Percentiles rank a stretch among this genome's conserved stretches.
These are phyloP conservation scores for Trachelus troglodyta DNA, from an alignment of 2,888 invertebrate genomes.

Conservation along the genomic window DNA sequence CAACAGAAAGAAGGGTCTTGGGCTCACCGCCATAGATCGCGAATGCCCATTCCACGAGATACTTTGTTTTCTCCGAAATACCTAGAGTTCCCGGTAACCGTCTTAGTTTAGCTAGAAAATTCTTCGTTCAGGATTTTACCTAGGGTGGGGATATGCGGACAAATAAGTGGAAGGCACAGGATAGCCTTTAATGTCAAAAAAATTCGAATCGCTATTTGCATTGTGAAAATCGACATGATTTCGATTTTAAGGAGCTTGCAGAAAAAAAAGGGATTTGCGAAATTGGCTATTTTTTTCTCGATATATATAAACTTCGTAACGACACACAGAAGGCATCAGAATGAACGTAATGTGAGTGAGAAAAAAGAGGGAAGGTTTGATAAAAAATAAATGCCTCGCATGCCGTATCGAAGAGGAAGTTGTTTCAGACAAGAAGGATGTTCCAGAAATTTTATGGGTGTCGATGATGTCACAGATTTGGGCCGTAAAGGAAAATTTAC, in stretches of 20 bases:
- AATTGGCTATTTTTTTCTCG: neutral
- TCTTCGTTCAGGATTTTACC: neutral
- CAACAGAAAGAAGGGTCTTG: neutral
- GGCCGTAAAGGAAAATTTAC: constrained; percentile 51
- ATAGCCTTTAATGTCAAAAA: neutral
- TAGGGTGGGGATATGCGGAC: neutral
- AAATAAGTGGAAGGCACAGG: neutral
- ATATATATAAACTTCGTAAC: neutral
- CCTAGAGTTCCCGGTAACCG: neutral
- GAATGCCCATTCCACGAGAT: neutral
- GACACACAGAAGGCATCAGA: neutral
- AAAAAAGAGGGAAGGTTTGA: constrained; percentile 21
- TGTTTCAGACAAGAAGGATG: constrained; percentile 31
- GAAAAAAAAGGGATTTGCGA: neutral
- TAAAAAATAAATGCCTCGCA: constrained; percentile 12
- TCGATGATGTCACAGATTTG: constrained; percentile 53
- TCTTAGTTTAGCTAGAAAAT: neutral
- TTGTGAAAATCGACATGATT: neutral
- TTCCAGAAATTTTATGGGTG: constrained; percentile 44
- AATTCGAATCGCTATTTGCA: neutral
- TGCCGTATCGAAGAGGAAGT: constrained; percentile 27
- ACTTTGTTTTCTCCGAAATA: neutral
- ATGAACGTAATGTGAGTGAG: neutral
- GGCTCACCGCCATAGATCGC: neutral
- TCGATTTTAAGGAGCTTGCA: neutral